Evolutionary conservation across 37 sponge, comb jelly and placozoan species (phyloP), one percentile per base, ranked within the genome.

Genomic region (Ianthella basta): DNA sequence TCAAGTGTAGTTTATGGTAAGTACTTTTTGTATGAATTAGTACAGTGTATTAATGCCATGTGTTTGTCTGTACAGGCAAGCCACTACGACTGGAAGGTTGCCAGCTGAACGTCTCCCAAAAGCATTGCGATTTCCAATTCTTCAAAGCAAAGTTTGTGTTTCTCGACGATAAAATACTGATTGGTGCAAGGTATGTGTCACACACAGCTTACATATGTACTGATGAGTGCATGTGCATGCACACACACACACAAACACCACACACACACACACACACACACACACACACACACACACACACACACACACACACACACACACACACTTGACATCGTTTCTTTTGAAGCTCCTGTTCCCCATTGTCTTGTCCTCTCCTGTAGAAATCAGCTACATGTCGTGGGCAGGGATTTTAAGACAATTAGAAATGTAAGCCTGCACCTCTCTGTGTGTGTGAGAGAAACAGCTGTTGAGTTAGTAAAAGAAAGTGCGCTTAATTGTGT

Each of bases 221-320:
- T 18, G 12, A 5, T 29, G 4, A 34, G 27, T 33, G 27, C 34
- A 69, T 35, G 34, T 29, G 6, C 70, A 69, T 6, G 27, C 70
- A 69, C 70, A 69, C 8, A 30, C 33, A 30, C 35, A 13, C 70
- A 30, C 35, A 30, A 30, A 30, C 35, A 69, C 8, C 70, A 30
- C 70, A 64, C 66, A 64, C n/a, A 64, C 35, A 30, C 70, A 30
- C 70, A 69, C 35, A 69, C 70, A 69, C 70, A 69, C 70, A 69
- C 70, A 69, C 70, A 69, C 33, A 69, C 70, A 69, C 70, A 69
- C 70, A 69, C 70, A 69, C 35, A 69, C 70, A 69, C 63, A 29
- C 34, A 30, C 35, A 30, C 12, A 1, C 4, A 5, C 4, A 10
- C 14, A 2, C 10, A 12, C 10, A 25, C 18, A 69, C 34, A 30